phyloP scores from a whole-genome alignment of 2,113 vertebrate genomes.

The Gila orcuttii region DNA sequence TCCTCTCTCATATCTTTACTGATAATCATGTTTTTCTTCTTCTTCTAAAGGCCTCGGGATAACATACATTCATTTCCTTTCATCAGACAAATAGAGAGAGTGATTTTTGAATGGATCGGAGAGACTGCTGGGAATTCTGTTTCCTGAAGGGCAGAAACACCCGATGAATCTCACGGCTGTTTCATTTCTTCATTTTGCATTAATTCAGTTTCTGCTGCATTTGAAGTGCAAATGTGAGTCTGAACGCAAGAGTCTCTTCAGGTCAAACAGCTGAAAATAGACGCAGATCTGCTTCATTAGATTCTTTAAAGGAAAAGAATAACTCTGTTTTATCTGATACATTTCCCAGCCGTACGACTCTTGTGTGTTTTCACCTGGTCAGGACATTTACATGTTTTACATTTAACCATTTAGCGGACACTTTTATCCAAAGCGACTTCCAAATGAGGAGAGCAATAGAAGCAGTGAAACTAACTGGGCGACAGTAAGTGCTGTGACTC shows the following conservation, averaged over 20 bases:
- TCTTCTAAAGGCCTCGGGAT: slow-evolving; percentile 57
- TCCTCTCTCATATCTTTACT: slow-evolving; percentile 50
- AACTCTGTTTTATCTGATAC: neutral
- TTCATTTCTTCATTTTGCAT: slow-evolving; percentile 41
- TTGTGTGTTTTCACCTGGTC: neutral
- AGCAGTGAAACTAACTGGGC: no score
- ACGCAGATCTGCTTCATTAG: neutral
- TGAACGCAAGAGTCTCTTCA: neutral
- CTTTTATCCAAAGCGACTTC: no score
- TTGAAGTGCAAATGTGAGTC: slow-evolving; percentile 41
- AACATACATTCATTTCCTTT: slow-evolving; percentile 62
- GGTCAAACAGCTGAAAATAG: neutral
- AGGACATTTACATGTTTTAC: neutral
- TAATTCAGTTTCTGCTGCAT: slow-evolving; percentile 55
- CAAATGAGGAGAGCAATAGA: no score
- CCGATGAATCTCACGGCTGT: slow-evolving; percentile 54
- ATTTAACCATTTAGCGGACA: no score
- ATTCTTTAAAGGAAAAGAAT: neutral
- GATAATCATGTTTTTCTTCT: slow-evolving; percentile 61
- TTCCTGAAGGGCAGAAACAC: neutral
- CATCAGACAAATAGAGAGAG: slow-evolving; percentile 60
- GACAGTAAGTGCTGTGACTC: no score
- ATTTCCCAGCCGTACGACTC: neutral
- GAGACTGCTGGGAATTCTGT: neutral
- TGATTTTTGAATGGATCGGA: slow-evolving; percentile 22